Evolutionary conservation across 2,113 vertebrate species (phyloP).

Genomic region (Chrysochloris asiatica): DNA sequence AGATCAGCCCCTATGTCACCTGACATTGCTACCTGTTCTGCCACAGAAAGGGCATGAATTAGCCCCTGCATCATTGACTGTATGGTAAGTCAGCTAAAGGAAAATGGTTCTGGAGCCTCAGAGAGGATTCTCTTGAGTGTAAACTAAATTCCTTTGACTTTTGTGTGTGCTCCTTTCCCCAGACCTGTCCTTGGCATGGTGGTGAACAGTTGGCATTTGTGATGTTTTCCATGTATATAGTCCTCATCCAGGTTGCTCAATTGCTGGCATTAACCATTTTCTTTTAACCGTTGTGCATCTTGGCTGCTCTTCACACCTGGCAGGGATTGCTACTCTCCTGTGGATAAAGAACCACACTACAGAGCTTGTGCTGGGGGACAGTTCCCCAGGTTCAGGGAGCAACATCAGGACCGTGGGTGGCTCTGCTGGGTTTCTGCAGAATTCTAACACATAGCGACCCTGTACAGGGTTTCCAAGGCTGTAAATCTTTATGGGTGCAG

Average conservation of each 20-base stretch:
- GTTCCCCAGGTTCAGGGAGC: not conserved
- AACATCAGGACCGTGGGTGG: not conserved
- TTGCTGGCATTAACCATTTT: not conserved
- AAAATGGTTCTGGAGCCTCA: not conserved
- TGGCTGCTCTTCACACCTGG: not conserved
- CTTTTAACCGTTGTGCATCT: not conserved
- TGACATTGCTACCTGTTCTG: not conserved
- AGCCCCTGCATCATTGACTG: not conserved
- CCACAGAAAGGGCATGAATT: not conserved
- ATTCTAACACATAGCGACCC: too few species aligned
- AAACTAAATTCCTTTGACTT: not conserved
- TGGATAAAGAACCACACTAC: accelerated
- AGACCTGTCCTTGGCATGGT: not conserved
- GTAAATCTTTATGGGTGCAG: too few species aligned
- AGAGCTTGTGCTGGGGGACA: accelerated
- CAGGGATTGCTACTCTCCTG: not conserved
- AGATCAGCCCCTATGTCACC: not conserved
- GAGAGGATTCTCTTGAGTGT: not conserved
- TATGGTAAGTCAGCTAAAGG: not conserved
- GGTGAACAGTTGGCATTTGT: not conserved
- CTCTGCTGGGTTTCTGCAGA: not conserved
- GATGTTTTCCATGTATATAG: accelerated
- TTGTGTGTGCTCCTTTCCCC: too few species aligned
- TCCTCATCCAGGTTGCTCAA: not conserved
- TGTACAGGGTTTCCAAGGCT: too few species aligned